phyloP scores from a whole-genome alignment of 2,888 invertebrate species.

The Lissocephala sabroskyi region DNA sequence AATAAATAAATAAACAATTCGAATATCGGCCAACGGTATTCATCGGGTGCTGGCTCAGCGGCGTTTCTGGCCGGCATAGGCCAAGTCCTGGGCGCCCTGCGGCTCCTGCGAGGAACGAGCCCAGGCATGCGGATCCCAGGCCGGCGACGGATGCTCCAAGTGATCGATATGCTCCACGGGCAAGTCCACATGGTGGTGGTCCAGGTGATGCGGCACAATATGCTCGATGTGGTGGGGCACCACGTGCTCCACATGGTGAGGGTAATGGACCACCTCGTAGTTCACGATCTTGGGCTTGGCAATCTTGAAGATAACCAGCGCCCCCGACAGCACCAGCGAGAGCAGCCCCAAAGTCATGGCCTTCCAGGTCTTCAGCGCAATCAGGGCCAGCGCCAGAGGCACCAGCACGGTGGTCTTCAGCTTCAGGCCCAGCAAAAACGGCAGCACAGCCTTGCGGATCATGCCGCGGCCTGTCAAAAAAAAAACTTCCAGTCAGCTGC shows the following conservation, averaged over 20 bases:
- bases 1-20: conserved; percentile 49
- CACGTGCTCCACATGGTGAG: conserved; percentile 74
- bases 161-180: conserved; percentile 77
- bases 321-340: conserved; percentile 87
- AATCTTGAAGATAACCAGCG: conserved; percentile 89
- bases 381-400: conserved; percentile 85
- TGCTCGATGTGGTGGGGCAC: conserved; percentile 65
- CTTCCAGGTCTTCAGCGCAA: conserved; percentile 92
- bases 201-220: conserved; percentile 67
- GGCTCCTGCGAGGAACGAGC: conserved; percentile 75
- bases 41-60: conserved; percentile 37
- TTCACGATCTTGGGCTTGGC: conserved; percentile 89
- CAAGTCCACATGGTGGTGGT: conserved; percentile 72
- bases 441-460: conserved; percentile 87
- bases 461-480: conserved; percentile 81
- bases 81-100: conserved; percentile 70
- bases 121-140: conserved; percentile 76
- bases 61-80: conserved; percentile 67
- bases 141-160: conserved; percentile 70
- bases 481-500: background rate
- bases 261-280: conserved; percentile 90
- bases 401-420: conserved; percentile 89
- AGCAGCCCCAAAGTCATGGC: conserved; percentile 88
- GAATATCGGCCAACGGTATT: conserved; percentile 36
- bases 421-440: conserved; percentile 88